Evolutionary conservation across 2,797 vertebrate genomes (phyloP).

Genomic region (Neopelma chrysocephalum): DNA sequence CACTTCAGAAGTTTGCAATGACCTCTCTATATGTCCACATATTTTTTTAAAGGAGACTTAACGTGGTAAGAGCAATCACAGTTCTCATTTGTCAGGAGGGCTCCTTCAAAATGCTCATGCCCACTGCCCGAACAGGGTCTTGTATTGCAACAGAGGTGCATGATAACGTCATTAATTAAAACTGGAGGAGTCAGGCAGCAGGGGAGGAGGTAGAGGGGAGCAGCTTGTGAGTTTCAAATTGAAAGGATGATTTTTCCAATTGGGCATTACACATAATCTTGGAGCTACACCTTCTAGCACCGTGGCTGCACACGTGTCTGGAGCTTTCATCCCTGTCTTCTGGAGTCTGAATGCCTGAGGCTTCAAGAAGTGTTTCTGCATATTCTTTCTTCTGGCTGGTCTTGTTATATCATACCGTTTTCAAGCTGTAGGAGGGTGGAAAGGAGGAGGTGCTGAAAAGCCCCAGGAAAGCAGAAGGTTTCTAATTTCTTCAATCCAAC

Average conservation of each 20-base stretch:
- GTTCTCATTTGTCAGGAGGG: not conserved
- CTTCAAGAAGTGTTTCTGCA: not conserved
- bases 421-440: not conserved
- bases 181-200: not conserved
- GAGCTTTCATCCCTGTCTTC: not conserved
- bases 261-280: fast-evolving
- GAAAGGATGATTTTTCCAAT: not conserved
- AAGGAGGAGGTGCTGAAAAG: constrained; percentile 12
- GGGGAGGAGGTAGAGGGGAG: not conserved
- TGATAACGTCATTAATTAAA: not conserved
- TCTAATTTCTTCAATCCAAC: not conserved
- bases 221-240: not conserved
- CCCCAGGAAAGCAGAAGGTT: not conserved
- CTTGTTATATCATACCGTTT: not conserved
- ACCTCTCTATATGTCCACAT: not conserved
- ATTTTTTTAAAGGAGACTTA: not conserved
- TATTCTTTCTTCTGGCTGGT: not conserved
- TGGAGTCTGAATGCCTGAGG: not conserved
- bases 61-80: not conserved
- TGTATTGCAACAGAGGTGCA: not conserved
- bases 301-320: fast-evolving
- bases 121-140: not conserved
- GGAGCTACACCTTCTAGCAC: not conserved
- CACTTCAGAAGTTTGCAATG: not conserved
- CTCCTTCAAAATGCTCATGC: not conserved